Evolutionary conservation across 2,113 vertebrate species (phyloP).

Genomic region (Cynocephalus volans): DNA sequence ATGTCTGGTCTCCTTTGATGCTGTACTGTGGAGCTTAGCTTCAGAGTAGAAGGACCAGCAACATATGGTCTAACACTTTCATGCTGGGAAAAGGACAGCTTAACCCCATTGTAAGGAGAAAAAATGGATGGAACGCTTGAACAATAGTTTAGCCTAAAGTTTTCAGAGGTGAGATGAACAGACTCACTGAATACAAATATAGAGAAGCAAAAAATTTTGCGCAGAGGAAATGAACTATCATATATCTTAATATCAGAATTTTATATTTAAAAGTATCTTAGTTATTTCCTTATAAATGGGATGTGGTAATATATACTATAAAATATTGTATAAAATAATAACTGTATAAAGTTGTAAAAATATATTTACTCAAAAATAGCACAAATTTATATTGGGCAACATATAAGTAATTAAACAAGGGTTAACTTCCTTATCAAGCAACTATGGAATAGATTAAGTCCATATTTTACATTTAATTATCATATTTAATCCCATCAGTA

Average conservation of each 20-base stretch:
- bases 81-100: constrained; percentile 53
- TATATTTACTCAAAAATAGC: neutral
- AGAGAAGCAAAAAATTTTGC: neutral
- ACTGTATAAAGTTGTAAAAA: neutral
- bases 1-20: constrained; percentile 52
- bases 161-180: constrained; percentile 43
- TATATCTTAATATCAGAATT: neutral
- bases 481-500: neutral
- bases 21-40: constrained; percentile 25
- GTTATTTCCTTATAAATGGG: neutral
- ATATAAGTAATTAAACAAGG: constrained; percentile 1
- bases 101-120: constrained; percentile 24
- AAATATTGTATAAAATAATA: neutral
- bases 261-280: neutral
- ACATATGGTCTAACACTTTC: constrained; percentile 45
- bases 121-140: constrained; percentile 7
- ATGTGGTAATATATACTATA: neutral
- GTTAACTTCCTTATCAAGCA: neutral
- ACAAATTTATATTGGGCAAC: neutral
- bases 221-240: neutral
- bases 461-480: neutral
- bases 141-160: neutral
- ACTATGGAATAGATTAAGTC: neutral
- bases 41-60: constrained; percentile 53
- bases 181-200: neutral